Percentiles rank a stretch among this genome's conserved stretches.
phyloP scores from a whole-genome alignment of 1,140 invertebrate species.

The Plodia interpunctella region DNA sequence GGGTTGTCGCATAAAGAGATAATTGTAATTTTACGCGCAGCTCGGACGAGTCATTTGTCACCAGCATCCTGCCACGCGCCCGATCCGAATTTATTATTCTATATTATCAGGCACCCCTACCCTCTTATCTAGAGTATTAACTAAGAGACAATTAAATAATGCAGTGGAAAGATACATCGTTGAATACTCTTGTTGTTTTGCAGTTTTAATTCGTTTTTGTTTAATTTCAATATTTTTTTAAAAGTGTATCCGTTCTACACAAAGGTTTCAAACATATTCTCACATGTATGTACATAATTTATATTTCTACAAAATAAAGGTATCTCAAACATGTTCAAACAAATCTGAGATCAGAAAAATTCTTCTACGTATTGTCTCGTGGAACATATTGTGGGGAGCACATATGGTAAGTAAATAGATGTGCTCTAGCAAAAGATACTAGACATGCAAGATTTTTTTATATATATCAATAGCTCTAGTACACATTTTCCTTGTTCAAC shows the following conservation, averaged over 20 bases:
- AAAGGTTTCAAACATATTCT: too few species aligned
- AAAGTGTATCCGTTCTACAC: too few species aligned
- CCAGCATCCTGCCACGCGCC: conserved; percentile 71
- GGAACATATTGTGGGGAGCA: too few species aligned
- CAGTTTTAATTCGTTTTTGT: neutral
- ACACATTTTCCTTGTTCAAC: neutral
- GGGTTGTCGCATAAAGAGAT: conserved; percentile 60
- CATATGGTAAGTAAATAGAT: too few species aligned
- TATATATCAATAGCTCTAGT: too few species aligned
- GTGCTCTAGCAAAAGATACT: too few species aligned
- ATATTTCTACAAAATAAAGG: too few species aligned
- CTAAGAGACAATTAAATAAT: conserved; percentile 59
- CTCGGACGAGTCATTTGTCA: conserved; percentile 63
- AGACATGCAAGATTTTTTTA: too few species aligned
- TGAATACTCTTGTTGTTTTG: neutral
- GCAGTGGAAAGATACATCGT: conserved; percentile 16
- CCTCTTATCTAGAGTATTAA: conserved; percentile 53
- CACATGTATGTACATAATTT: too few species aligned
- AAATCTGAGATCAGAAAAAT: too few species aligned
- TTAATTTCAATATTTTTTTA: neutral
- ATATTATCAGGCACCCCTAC: conserved; percentile 53
- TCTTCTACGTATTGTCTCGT: too few species aligned
- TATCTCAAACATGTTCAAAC: too few species aligned
- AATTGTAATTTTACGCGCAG: conserved; percentile 71
- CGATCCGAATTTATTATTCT: conserved; percentile 66